Evolutionary conservation across 2,888 invertebrate genomes (phyloP).

Genomic region (Harmothoe impar): DNA sequence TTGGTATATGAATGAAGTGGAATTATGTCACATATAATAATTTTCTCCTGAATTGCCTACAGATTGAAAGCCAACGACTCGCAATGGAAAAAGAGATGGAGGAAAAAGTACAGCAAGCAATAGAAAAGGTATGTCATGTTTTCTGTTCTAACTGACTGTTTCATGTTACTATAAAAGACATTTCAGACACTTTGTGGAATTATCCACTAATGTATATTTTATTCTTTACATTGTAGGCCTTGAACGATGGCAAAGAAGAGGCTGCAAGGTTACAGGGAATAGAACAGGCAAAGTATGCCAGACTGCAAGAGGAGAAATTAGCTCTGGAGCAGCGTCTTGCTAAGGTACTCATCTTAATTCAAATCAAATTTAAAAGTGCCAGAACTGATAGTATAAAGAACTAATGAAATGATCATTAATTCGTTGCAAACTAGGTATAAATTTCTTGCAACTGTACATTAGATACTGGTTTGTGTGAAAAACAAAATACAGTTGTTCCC

Average conservation of each 20-base stretch:
- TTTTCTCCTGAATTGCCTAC: not conserved
- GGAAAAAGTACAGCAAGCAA: constrained; percentile 73
- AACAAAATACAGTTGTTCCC: too few relatives aligned
- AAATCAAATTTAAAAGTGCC: too few relatives aligned
- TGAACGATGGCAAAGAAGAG: constrained; percentile 42
- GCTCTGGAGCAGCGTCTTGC: constrained; percentile 5
- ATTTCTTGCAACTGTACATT: too few relatives aligned
- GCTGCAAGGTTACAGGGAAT: constrained; percentile 45
- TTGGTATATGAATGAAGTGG: too few relatives aligned
- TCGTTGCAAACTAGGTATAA: too few relatives aligned
- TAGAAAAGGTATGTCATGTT: constrained; percentile 72
- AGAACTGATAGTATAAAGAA: too few relatives aligned
- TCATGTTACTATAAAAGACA: not conserved
- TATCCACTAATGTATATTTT: not conserved
- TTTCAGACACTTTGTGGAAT: not conserved
- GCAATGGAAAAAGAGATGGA: constrained; percentile 73
- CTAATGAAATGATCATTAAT: too few relatives aligned
- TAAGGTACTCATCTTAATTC: not conserved
- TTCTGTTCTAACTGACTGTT: not conserved
- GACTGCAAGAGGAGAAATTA: constrained; percentile 12
- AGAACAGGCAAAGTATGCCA: constrained; percentile 70
- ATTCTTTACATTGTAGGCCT: not conserved
- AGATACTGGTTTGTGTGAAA: too few relatives aligned
- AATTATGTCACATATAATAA: too few relatives aligned
- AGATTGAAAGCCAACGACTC: constrained; percentile 54